Base-by-base conservation (phyloP, 2,113 vertebrate genomes). In the Cercocebus atys region DNA sequence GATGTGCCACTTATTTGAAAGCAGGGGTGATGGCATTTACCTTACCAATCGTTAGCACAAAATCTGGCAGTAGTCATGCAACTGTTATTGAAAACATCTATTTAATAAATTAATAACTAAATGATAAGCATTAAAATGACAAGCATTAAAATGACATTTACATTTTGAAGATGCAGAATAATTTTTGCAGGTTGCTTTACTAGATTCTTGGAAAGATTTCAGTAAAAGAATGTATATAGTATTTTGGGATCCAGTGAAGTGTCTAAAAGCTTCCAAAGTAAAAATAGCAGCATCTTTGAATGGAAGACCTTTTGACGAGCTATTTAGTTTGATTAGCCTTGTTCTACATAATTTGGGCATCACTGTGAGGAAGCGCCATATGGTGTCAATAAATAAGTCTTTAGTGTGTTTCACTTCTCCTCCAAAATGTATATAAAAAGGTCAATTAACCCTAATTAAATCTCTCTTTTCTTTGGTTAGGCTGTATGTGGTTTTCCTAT, bases 361-460 rank as follows among this genome's bases (percentile, higher is more conserved):
- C 92, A 50, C 84, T 97, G 95, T 91, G 57, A 98, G 97, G 76
- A 97, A 95, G 43, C 68, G 14, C 98, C 98, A 98, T 98, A 98
- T 98, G 98, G 97, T 95, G 11, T 94, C 98, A 95, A 97, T 98
- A 98, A 98, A 98, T 98, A 98, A 98, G 90, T 84, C 97, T 98
- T 98, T 95, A 97, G 86, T 91, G 45, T 38, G 50, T 98, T 97
- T 98, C 90, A 95, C 50, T 98, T 98, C 89, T 94, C 94, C 89
- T 94, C 96, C 97, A 98, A 98, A 98, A 98, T 64, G 85, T 93
- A 94, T 80, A 96, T 88, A 75, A 83, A 97, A 98, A 92, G 86
- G 98, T 98, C 97, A 98, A 92, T 98, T 98, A 96, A 94, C 78
- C 64, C 87, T 98, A 98, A 98, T 98, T 98, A 99, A 98, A 94